Evolutionary conservation across 2,888 invertebrate genomes (phyloP), one percentile per base, ranked within the genome.

Genomic region (Acrobasis repandana): DNA sequence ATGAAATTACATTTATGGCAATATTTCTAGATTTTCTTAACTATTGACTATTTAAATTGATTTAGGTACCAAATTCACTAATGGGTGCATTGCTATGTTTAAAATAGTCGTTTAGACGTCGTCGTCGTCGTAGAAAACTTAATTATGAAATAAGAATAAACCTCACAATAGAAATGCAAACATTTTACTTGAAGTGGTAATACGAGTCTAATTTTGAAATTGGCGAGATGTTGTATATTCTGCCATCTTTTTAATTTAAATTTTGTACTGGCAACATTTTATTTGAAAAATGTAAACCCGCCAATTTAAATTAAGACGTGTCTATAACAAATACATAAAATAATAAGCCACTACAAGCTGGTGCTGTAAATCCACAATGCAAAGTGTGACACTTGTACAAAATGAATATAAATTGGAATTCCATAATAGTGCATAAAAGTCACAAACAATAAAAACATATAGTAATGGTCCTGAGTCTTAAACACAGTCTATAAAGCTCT

Each of bases 401-500:
- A 81, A 80, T 70, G 71, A 77, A 77, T 73, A 76, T 65, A 77
- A 75, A 74, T 73, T 69, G 69, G 73, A 73, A 71, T 81, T 74
- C 72, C 78, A 79, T 80, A 80, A 77, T 73, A 80, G 90, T 90
- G 90, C 89, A 79, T 68, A 43, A 28, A 15, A 77, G 80, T 84
- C 78, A 87, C 80, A 84, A 83, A 80, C 43, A 76, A 75, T 70
- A 74, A 71, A 61, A 72, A 71, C 60, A 79, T 77, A 78, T 73
- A 72, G 75, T 75, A 86, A 89, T 90, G 91, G 90, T 91, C 91
- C 90, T 90, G 90, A 91, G 88, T 90, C 87, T 86, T 85, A 85
- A 77, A 80, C 74, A 85, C 82, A 88, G 80, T 87, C 85, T 88
- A 88, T 87, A 86, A 90, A 90, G 90, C 89, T 88, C 83, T 83